These are phyloP conservation scores for Gobio occitaniae DNA, from an alignment of 2,797 vertebrate species.

Conservation along the genomic window DNA sequence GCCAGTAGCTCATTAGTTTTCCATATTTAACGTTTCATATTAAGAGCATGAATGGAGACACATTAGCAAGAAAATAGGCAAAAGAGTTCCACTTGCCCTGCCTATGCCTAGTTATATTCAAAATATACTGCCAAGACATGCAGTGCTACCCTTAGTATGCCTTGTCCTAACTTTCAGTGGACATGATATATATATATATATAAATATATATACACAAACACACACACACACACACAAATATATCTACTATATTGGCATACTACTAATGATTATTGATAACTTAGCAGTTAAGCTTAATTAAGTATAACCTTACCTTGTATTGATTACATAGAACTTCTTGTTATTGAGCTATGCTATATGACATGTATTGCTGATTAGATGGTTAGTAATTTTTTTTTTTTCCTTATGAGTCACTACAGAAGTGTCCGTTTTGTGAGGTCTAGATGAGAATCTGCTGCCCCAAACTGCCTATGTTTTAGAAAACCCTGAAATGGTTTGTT, in stretches of 20 bases:
- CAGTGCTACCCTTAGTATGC: conserved; percentile 65
- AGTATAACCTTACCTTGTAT: conserved; percentile 85
- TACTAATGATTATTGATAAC: conserved; percentile 86
- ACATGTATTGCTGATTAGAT: conserved; percentile 84
- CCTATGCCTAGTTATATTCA: conserved; percentile 68
- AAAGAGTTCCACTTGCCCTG: conserved; percentile 68
- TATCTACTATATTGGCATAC: conserved; percentile 80
- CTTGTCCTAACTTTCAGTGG: conserved; percentile 73
- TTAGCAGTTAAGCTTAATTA: conserved; percentile 86
- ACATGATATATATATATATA: conserved; percentile 68
- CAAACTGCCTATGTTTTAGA: conserved; percentile 11
- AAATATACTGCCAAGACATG: conserved; percentile 59
- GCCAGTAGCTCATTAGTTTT: conserved; percentile 6
- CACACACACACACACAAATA: conserved; percentile 75
- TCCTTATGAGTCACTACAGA: conserved; percentile 79
- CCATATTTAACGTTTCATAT: conserved; percentile 42
- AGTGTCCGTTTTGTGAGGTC: conserved; percentile 39
- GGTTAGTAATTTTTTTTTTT: conserved; percentile 74
- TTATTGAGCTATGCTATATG: conserved; percentile 85
- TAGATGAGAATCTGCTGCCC: conserved; percentile 15
- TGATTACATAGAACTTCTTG: conserved; percentile 84
- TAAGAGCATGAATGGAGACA: conserved; percentile 57
- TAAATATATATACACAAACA: conserved; percentile 67
- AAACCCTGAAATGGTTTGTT: not conserved
- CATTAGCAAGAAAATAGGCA: conserved; percentile 48